phyloP scores from a whole-genome alignment of 2,113 vertebrate genomes.

The Porphyrio hochstetteri region DNA sequence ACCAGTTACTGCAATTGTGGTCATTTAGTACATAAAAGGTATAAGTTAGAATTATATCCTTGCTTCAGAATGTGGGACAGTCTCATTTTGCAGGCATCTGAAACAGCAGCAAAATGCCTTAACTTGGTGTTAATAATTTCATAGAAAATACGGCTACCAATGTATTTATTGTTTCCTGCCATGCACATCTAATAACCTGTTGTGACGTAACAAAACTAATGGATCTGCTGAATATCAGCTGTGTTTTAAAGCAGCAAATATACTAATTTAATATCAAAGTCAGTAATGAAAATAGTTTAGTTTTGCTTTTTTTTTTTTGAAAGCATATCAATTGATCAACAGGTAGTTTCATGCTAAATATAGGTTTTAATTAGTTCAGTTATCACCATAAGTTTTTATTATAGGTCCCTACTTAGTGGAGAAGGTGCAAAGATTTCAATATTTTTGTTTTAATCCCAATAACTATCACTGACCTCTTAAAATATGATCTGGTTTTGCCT shows the following conservation, averaged over 20 bases:
- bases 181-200: not conserved
- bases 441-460: not conserved
- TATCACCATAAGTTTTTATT: not conserved
- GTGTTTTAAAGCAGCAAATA: not conserved
- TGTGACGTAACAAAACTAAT: not conserved
- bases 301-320: not conserved
- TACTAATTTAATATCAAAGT: not conserved
- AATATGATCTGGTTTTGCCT: not conserved
- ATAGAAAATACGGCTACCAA: not conserved
- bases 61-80: not conserved
- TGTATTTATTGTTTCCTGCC: not conserved
- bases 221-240: not conserved
- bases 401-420: not conserved
- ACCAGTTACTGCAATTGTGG: not conserved
- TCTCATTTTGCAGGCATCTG: constrained; percentile 7
- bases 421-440: not conserved
- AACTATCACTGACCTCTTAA: not conserved
- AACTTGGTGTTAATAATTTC: not conserved
- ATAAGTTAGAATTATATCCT: not conserved
- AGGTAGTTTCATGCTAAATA: not conserved
- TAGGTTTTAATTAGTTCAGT: not conserved
- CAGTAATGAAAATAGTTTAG: not conserved
- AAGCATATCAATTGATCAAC: not conserved
- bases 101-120: constrained; percentile 16
- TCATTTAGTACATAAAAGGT: not conserved